These are phyloP conservation scores for Philotrypesis tridentata DNA, from an alignment of 1,140 invertebrate species.

Conservation along the genomic window DNA sequence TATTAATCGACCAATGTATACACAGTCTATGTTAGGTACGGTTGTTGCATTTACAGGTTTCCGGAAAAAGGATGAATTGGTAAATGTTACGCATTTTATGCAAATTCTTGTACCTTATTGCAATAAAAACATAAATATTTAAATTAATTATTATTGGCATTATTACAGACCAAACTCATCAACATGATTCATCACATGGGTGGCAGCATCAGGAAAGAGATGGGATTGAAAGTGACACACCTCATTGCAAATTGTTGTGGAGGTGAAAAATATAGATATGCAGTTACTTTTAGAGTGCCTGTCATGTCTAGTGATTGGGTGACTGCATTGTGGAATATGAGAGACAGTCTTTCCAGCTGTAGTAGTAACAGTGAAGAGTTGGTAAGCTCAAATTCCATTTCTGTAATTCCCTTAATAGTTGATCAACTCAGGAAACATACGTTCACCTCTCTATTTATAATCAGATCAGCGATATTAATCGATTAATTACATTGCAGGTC, in stretches of 20 bases:
- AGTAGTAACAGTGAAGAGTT: conserved; percentile 74
- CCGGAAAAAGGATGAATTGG: conserved; percentile 89
- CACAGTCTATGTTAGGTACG: conserved; percentile 87
- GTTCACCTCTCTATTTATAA: not conserved
- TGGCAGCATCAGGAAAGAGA: conserved; percentile 92
- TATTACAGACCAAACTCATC: conserved; percentile 84
- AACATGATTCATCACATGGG: conserved; percentile 95
- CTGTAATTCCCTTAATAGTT: not conserved
- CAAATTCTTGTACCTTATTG: conserved; percentile 34
- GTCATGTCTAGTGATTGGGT: conserved; percentile 94
- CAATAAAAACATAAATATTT: conserved; percentile 24
- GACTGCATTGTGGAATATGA: conserved; percentile 85
- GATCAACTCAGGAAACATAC: not conserved
- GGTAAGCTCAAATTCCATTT: conserved; percentile 73
- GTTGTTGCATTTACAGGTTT: conserved; percentile 94
- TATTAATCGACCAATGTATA: conserved; percentile 88
- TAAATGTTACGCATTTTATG: conserved; percentile 72
- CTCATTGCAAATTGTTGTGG: conserved; percentile 90
- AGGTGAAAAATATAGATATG: conserved; percentile 90
- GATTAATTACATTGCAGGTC: conserved; percentile 56
- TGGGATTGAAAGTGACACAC: conserved; percentile 91
- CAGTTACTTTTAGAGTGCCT: conserved; percentile 90
- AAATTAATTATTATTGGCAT: conserved; percentile 41
- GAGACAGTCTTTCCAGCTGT: conserved; percentile 82
- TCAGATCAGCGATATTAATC: conserved; percentile 19